A percentile compares a stretch with the other conserved stretches of the same genome.
Conservation (phyloP, 2,888 invertebrate genomes). For the Uloborus plumipes region DNA sequence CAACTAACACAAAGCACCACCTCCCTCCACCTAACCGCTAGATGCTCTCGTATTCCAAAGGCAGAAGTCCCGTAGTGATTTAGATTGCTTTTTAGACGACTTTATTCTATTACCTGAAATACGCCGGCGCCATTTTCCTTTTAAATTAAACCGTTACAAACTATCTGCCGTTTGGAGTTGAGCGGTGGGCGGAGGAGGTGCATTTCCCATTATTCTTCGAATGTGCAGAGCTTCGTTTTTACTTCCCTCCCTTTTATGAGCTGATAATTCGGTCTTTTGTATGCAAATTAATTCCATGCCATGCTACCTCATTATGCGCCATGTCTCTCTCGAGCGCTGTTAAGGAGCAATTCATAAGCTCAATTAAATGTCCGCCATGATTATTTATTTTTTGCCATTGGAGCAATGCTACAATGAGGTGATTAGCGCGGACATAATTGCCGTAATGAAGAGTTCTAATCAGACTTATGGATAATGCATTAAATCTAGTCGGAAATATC, state of each 20-base stretch:
- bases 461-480: neutral
- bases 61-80: conserved; percentile 20
- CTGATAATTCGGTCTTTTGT: conserved; percentile 61
- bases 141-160: conserved; percentile 36
- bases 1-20: neutral
- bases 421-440: conserved; percentile 42
- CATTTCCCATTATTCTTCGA: neutral
- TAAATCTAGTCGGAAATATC: too few relatives aligned
- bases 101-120: conserved; percentile 48
- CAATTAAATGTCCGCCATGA: conserved; percentile 45
- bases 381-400: conserved; percentile 1
- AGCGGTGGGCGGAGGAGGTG: neutral
- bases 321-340: conserved; percentile 36
- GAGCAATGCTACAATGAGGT: conserved; percentile 6
- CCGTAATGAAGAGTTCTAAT: conserved; percentile 43
- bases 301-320: conserved; percentile 50
- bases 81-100: conserved; percentile 49
- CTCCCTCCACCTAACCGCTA: conserved; percentile 45
- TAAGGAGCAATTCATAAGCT: conserved; percentile 54
- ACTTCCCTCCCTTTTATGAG: conserved; percentile 33
- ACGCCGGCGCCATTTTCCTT: conserved; percentile 7
- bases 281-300: conserved; percentile 57
- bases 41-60: conserved; percentile 38
- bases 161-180: neutral
- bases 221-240: neutral